phyloP scores from a whole-genome alignment of 2,113 vertebrate genomes.

The Coturnix japonica region DNA sequence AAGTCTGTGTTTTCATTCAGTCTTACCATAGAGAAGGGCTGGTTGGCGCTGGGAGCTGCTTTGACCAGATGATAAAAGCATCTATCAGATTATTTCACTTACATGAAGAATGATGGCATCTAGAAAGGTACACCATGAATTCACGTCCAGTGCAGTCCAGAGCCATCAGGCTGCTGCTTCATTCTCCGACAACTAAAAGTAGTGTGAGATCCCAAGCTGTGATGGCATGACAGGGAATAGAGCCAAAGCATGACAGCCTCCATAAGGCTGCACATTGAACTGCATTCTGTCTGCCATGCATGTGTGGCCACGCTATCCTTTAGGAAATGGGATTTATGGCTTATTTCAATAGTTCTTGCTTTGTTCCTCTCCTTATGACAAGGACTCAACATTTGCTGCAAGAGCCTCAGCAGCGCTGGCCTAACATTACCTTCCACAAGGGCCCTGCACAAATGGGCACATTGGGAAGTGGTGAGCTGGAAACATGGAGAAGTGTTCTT shows the following conservation, averaged over 20 bases:
- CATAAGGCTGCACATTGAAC: not conserved
- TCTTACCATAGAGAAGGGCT: not conserved
- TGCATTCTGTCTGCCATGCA: not conserved
- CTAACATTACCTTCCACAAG: not conserved
- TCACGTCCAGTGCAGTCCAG: not conserved
- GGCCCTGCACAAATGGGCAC: fast-evolving
- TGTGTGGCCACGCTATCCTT: not conserved
- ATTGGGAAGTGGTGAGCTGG: not conserved
- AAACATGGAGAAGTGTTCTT: not conserved
- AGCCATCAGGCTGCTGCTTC: not conserved
- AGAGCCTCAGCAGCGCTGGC: not conserved
- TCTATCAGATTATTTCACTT: not conserved
- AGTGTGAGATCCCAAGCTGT: not conserved
- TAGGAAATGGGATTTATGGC: not conserved
- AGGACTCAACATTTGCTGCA: not conserved
- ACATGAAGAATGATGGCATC: not conserved
- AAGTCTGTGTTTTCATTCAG: not conserved
- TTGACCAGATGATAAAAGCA: not conserved
- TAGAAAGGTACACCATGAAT: not conserved
- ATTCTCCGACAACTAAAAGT: not conserved
- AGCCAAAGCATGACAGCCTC: not conserved
- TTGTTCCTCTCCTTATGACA: not conserved
- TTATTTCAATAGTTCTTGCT: not conserved
- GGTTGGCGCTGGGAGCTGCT: not conserved
- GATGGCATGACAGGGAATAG: not conserved